Base-by-base conservation (phyloP, 2,888 invertebrate genomes). In the Epiblema foenella region DNA sequence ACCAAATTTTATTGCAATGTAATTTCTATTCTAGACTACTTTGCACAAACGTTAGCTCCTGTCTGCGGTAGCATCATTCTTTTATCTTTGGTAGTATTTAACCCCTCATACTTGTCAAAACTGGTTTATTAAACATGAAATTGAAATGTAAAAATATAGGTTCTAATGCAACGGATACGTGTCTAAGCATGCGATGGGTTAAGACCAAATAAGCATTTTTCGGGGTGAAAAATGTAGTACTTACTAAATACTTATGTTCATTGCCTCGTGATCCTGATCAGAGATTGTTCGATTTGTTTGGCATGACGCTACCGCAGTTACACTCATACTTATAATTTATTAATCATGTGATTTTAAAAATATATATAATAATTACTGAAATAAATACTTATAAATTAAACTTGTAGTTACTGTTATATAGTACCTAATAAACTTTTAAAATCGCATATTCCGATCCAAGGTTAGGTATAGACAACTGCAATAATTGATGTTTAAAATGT, bases 31-130 rank as follows among this genome's bases (percentile, higher is more conserved):
- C 51, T 51, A 37, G 20, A 20, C 63, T 15, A 39, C 10, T 52
- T 29, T 15, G 52, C 63, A 64, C 64, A 63, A 52, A 63, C 29
- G 51, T 51, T 63, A 52, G 20, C 39, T 39, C 11, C 9, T n/a
- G 5, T 18, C 51, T 11, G 63, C 18, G 52, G 37, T 64, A 52
- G 20, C 62, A 62, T 49, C 33, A 17, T 51, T 29, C 1, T 33
- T 33, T 33, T 8, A 33, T 33, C 33, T 33, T 33, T 33, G 5
- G 9, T 33, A 33, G 24, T n/a, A 24, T 1, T 24, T 3, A 24
- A 24, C 24, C 24, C n/a, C n/a, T n/a, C 24, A 24, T 24, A 4
- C 24, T 1, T 3, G 24, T 24, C 24, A 24, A 24, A 24, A 24
- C 24, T 24, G 4, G 24, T 24, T 24, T 24, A 24, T 24, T 4